Conservation (phyloP, 2,888 invertebrate species). For the Pseudococcus jackbeardsleyi region DNA sequence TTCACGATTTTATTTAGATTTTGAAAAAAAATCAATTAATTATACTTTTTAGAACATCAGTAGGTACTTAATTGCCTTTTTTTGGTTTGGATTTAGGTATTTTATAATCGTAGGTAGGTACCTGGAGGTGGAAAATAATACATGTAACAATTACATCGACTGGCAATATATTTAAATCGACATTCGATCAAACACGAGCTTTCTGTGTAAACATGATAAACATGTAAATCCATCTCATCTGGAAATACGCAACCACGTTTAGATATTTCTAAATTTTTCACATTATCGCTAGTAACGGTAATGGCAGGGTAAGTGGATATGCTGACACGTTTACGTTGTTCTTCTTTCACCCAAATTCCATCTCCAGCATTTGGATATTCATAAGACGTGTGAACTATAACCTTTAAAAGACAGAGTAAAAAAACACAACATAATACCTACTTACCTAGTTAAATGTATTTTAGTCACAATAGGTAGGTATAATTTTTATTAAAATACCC, state of each 20-base stretch:
- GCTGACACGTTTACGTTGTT: constrained; percentile 65
- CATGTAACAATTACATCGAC: constrained; percentile 67
- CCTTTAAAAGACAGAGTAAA: background rate
- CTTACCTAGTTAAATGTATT: too few species aligned
- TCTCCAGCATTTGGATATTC: constrained; percentile 67
- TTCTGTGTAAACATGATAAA: constrained; percentile 67
- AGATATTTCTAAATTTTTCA: constrained; percentile 66
- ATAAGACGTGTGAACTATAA: constrained; percentile 67
- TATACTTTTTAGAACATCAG: too few species aligned
- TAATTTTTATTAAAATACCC: constrained; percentile 60
- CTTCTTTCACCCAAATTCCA: constrained; percentile 66
- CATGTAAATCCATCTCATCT: constrained; percentile 67
- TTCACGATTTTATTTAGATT: too few species aligned
- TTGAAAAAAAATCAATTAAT: too few species aligned
- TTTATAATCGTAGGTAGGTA: constrained; percentile 56
- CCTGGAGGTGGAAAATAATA: constrained; percentile 67
- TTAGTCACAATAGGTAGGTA: too few species aligned
- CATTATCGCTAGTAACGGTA: constrained; percentile 66
- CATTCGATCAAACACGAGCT: constrained; percentile 67
- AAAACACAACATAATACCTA: background rate
- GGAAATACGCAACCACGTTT: constrained; percentile 67
- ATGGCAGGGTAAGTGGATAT: constrained; percentile 66
- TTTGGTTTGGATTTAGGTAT: too few species aligned
- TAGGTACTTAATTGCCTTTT: background rate
- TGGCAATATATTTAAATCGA: constrained; percentile 66